Base-by-base conservation (phyloP, 1,140 invertebrate species). In the Zaprionus tsacasi region DNA sequence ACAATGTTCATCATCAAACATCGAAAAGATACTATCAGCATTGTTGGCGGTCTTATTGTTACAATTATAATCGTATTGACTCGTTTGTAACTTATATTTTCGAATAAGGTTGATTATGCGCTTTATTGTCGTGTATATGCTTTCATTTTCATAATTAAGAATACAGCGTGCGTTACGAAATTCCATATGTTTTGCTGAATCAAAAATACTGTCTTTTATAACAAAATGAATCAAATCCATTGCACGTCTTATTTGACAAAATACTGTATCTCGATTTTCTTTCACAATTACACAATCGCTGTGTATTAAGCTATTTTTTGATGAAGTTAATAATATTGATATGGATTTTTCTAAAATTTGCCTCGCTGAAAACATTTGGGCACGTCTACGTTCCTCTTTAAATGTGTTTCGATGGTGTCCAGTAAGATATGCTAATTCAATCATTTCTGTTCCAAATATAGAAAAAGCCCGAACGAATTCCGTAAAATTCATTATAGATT, bases 381-480 rank as follows among this genome's bases (percentile, higher is more conserved):
- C 98, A 85, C 97, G 94, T 81, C 98, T 94, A 79, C 98, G 95
- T 91, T 99, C 98, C 93, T 99, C 98, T 93, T 99, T 99, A 63
- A 99, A 93, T 92, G 99, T 98, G 76, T 96, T 97, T 91, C 97
- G 95, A 75, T 96, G 92, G 76, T 95, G 95, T 6, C 95, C 98
- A 27, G 98, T 99, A 21, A 99, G 93, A 93, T 99, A 97, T 12
- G 98, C 98, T 68, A 99, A 93, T 91, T 99, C 98, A 54, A 99
- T 98, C 98, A 99, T 99, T 92, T 99, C 98, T 10, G 96, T 97
- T 4, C 99, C 99, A 93, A 99, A 99, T 91, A 99, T 97, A 82
- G 98, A 98, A 94, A 99, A 99, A 6, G 98, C 98, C 90, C 99
- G 98, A 35, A 99, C 98, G 93, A 99, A 99, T 93, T 99, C 99